These are phyloP conservation scores for Caenorhabditis briggsae DNA, from an alignment of 1,140 invertebrate species.

Conservation along the genomic window DNA sequence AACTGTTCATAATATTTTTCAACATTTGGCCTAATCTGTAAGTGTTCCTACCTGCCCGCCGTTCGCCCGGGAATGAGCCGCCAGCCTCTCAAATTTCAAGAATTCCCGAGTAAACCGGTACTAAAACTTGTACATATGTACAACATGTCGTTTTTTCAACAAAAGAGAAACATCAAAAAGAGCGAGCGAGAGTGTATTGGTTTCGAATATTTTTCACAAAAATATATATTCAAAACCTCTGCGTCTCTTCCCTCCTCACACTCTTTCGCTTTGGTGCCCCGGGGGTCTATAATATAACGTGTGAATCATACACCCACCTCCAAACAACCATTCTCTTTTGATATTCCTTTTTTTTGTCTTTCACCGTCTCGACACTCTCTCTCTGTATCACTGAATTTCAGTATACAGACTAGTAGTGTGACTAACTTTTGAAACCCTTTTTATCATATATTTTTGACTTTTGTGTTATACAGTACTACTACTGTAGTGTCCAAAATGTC, in stretches of 20 bases:
- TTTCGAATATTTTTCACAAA: background rate
- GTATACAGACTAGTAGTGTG: no score
- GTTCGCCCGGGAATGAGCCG: no score
- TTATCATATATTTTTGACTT: no score
- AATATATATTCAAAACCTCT: conserved; percentile 14
- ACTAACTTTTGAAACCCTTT: no score
- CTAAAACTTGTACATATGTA: no score
- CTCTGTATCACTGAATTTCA: background rate
- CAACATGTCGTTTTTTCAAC: no score
- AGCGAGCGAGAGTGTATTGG: background rate
- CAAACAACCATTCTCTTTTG: background rate
- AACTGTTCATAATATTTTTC: no score
- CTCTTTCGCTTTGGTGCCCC: background rate
- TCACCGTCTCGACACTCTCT: background rate
- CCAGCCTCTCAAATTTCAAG: no score
- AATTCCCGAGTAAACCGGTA: no score
- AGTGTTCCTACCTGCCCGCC: no score
- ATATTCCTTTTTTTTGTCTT: conserved; percentile 3
- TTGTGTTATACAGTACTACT: background rate
- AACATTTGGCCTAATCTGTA: no score
- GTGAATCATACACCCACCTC: conserved; percentile 3
- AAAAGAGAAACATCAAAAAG: background rate
- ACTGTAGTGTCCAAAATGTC: background rate
- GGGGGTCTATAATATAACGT: background rate
- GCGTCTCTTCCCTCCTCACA: background rate